Evolutionary conservation across 2,797 vertebrate genomes (phyloP).

Genomic region (Syngnathus rostellatus): DNA sequence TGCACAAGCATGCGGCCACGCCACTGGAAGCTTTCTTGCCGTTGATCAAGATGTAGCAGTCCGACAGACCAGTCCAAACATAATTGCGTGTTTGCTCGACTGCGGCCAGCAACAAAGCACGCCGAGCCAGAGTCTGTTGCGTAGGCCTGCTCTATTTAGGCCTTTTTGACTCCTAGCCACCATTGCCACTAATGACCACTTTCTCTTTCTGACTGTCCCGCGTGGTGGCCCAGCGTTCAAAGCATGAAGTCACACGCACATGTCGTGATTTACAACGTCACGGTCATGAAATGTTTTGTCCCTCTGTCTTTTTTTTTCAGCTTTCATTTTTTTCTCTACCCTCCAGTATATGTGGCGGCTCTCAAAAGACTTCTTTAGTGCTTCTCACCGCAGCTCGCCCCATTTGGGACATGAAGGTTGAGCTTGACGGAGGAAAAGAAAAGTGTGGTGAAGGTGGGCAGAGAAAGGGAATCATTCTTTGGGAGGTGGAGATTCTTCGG

Average conservation of each 20-base stretch:
- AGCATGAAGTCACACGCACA: not conserved
- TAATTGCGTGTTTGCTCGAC: not conserved
- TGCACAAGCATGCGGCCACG: no score
- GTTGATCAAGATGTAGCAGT: not conserved
- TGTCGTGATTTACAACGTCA: not conserved
- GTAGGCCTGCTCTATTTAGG: not conserved
- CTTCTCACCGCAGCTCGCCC: conserved; percentile 29
- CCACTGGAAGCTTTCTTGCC: not conserved
- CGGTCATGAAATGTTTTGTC: conserved; percentile 7
- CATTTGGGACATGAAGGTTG: conserved; percentile 35
- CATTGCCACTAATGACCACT: conserved; percentile 4
- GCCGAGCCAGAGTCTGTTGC: not conserved
- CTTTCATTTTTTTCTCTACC: conserved; percentile 4
- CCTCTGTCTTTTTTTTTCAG: not conserved
- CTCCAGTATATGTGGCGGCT: conserved; percentile 42
- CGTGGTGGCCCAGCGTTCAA: not conserved
- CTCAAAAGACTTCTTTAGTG: conserved; percentile 37
- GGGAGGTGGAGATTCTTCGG: not conserved
- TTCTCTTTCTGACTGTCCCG: conserved; percentile 6
- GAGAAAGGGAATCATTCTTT: not conserved
- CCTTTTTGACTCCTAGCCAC: conserved; percentile 3
- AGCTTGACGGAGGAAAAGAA: conserved; percentile 25
- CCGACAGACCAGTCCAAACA: not conserved
- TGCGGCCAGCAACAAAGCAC: not conserved
- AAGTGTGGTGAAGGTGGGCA: not conserved